A percentile compares a stretch with the other conserved stretches of the same genome.
Evolutionary conservation across 2,797 vertebrate genomes (phyloP).

Genomic region (Enteromius afrohamiltoni): DNA sequence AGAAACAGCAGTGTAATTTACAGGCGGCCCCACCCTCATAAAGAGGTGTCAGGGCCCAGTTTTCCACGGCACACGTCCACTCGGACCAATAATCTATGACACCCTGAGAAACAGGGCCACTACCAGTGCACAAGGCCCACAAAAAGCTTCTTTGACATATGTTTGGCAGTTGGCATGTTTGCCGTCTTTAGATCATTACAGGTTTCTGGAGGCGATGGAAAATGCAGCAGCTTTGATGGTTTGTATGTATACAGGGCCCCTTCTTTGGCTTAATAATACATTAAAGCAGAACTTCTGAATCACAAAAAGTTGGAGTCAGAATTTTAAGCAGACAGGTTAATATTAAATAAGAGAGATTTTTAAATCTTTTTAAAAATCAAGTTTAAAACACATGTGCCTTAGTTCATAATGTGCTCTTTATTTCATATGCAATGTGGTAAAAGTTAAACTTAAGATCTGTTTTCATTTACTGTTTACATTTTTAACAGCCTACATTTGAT

Average conservation of each 20-base stretch:
- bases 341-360: neutral
- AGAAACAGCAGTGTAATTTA: constrained; percentile 73
- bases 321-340: neutral
- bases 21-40: constrained; percentile 75
- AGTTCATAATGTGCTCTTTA: neutral
- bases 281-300: constrained; percentile 69
- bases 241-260: constrained; percentile 67
- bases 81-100: constrained; percentile 73
- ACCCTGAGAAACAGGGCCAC: constrained; percentile 68
- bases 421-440: neutral
- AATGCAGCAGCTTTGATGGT: constrained; percentile 72
- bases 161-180: constrained; percentile 76
- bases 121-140: constrained; percentile 63
- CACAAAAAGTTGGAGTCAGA: constrained; percentile 41
- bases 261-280: constrained; percentile 73
- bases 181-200: constrained; percentile 76
- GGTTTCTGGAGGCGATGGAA: constrained; percentile 78
- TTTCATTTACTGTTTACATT: neutral
- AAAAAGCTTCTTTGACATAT: constrained; percentile 75
- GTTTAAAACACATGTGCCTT: neutral
- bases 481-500: neutral
- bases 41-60: constrained; percentile 78
- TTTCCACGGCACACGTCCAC: constrained; percentile 79
- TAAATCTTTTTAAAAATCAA: neutral
- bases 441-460: neutral